These are phyloP conservation scores for Ctenochaetus hawaiiensis DNA, from an alignment of 2,797 vertebrate genomes.

Conservation along the genomic window DNA sequence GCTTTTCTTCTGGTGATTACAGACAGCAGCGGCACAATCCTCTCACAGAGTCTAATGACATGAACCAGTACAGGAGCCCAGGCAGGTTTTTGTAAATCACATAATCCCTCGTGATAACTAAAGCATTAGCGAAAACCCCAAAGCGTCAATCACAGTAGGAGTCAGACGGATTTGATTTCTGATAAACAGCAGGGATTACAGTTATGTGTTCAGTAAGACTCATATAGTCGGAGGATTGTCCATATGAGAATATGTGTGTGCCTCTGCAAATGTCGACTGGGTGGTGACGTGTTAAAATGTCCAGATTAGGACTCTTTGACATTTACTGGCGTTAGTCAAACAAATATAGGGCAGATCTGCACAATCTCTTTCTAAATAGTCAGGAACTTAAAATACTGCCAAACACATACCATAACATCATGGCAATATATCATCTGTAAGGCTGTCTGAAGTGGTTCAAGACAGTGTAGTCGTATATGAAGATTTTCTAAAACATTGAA, in stretches of 20 bases:
- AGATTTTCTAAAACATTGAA: background rate
- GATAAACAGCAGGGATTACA: slow-evolving; percentile 74
- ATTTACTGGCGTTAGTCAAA: slow-evolving; percentile 73
- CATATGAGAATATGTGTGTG: slow-evolving; percentile 10
- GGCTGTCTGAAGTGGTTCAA: slow-evolving; percentile 8
- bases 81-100: slow-evolving; percentile 65
- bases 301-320: slow-evolving; percentile 70
- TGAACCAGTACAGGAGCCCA: slow-evolving; percentile 49
- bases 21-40: slow-evolving; percentile 61
- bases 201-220: slow-evolving; percentile 47
- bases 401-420: slow-evolving; percentile 41
- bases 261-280: slow-evolving; percentile 8
- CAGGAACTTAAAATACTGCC: slow-evolving; percentile 33
- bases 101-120: slow-evolving; percentile 72
- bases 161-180: slow-evolving; percentile 62
- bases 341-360: slow-evolving; percentile 55
- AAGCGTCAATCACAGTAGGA: slow-evolving; percentile 66
- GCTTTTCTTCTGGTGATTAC: slow-evolving; percentile 62
- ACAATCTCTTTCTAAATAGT: slow-evolving; percentile 69
- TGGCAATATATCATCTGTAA: slow-evolving; percentile 18
- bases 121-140: slow-evolving; percentile 65
- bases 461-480: background rate
- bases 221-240: slow-evolving; percentile 41
- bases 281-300: slow-evolving; percentile 61
- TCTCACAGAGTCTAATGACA: slow-evolving; percentile 59